phyloP scores from a whole-genome alignment of 1,140 invertebrate genomes.

The Zaprionus taronus region DNA sequence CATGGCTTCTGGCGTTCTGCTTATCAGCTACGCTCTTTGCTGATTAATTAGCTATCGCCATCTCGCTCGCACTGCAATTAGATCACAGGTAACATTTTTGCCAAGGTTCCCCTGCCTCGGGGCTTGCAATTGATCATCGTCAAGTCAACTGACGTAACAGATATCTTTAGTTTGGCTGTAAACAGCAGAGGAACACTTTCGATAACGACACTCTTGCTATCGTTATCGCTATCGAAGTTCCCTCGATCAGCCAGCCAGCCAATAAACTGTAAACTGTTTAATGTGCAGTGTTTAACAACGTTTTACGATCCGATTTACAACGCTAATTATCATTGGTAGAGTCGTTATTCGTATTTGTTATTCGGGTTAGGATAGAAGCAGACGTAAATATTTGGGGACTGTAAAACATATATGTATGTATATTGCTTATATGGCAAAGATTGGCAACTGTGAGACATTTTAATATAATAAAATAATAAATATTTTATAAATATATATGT shows the following conservation, averaged over 20 bases:
- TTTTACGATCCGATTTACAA: constrained; percentile 8
- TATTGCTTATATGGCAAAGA: neutral
- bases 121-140: constrained; percentile 26
- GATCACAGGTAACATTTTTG: constrained; percentile 28
- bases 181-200: neutral
- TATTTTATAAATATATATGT: too few relatives aligned
- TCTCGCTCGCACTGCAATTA: constrained; percentile 13
- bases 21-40: constrained; percentile 23
- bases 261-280: constrained; percentile 3
- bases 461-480: neutral
- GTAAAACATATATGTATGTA: neutral
- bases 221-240: constrained; percentile 30
- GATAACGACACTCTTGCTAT: constrained; percentile 18
- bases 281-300: constrained; percentile 17
- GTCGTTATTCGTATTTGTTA: neutral
- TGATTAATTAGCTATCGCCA: constrained; percentile 31
- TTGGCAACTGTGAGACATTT: neutral
- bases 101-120: constrained; percentile 27
- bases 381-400: neutral
- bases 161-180: constrained; percentile 15
- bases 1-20: constrained; percentile 8
- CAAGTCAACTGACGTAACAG: constrained; percentile 26
- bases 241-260: constrained; percentile 24
- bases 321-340: neutral
- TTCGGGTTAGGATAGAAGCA: neutral